These are phyloP conservation scores for Struthio camelus DNA, from an alignment of 2,113 vertebrate genomes.

Conservation along the genomic window DNA sequence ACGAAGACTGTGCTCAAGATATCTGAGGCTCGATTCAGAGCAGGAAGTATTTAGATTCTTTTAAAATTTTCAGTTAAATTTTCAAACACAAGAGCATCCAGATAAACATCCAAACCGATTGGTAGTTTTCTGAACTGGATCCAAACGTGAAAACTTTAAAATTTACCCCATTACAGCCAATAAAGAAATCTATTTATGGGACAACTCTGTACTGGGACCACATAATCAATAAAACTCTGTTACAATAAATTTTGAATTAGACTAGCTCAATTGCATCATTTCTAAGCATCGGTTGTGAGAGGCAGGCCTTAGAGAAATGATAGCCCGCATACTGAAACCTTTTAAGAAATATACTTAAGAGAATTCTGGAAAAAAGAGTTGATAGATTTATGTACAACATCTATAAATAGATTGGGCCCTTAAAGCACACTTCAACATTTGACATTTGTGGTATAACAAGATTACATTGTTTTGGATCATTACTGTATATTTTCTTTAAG, in stretches of 20 bases:
- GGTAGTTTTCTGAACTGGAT: neutral
- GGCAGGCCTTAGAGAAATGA: slow-evolving; percentile 6
- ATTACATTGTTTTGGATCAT: neutral
- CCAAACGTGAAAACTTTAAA: neutral
- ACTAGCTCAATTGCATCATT: neutral
- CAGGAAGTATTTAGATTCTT: slow-evolving; percentile 5
- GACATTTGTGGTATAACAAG: neutral
- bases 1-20: slow-evolving; percentile 19
- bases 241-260: neutral
- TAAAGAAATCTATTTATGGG: neutral
- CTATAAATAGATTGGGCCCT: neutral
- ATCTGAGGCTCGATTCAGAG: slow-evolving; percentile 23
- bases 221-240: neutral
- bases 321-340: slow-evolving; percentile 17
- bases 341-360: neutral
- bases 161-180: neutral
- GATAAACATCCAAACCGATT: neutral
- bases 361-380: neutral
- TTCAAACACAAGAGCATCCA: neutral
- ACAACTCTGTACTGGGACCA: neutral
- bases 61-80: neutral
- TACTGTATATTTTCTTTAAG: neutral
- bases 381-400: neutral
- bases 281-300: neutral
- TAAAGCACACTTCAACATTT: neutral